Evolutionary conservation across 30 jellyfish, hydroid and myxozoan species (phyloP).

Genomic region (Rhopilema esculentum): DNA sequence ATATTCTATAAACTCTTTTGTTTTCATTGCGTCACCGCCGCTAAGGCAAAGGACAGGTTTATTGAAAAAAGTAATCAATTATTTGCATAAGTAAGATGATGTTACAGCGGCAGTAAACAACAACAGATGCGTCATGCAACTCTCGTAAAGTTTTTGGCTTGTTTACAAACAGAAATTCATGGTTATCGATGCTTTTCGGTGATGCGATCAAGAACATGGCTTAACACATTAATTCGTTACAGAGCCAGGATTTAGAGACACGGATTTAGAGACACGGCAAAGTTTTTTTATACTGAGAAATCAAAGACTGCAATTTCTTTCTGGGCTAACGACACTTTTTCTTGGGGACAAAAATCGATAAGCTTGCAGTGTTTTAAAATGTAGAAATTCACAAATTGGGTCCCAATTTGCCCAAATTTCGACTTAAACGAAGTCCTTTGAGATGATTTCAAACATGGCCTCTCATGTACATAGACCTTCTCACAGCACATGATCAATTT

Average conservation of each 20-base stretch:
- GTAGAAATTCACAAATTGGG: background rate
- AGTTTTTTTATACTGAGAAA: too few relatives aligned
- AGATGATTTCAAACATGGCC: background rate
- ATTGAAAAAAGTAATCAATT: background rate
- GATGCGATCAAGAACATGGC: background rate
- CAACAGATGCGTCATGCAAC: background rate
- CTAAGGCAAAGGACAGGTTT: background rate
- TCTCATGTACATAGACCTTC: too few relatives aligned
- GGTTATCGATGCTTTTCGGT: background rate
- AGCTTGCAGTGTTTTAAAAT: background rate
- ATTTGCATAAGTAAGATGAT: too few relatives aligned
- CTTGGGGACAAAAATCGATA: background rate
- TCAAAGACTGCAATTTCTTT: too few relatives aligned
- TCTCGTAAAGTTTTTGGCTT: background rate
- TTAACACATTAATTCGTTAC: too few relatives aligned
- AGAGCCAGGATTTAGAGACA: too few relatives aligned
- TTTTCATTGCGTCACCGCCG: background rate
- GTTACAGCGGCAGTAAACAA: background rate
- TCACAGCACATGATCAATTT: background rate
- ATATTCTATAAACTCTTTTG: background rate
- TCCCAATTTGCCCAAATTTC: background rate
- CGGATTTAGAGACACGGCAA: too few relatives aligned
- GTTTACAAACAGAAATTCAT: background rate
- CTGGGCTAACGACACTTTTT: too few relatives aligned
- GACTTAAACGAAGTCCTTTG: background rate